Percentiles rank a stretch among this genome's conserved stretches.
Conservation (phyloP, 2,113 vertebrate species). For the Burhinus oedicnemus region DNA sequence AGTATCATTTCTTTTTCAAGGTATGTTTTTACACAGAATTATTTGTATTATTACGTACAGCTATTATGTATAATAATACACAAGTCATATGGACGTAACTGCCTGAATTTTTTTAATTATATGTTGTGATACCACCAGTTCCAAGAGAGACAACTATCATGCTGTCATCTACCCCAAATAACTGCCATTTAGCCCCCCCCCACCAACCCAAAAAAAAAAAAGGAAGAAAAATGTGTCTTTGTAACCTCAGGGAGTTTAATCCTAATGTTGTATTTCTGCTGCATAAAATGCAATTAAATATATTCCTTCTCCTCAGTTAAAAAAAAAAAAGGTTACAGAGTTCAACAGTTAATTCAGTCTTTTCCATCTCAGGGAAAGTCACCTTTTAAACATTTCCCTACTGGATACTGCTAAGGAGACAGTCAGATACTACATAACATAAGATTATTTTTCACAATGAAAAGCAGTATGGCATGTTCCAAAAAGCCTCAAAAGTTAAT, state of each 20-base stretch:
- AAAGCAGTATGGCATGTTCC: neutral
- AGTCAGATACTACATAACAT: rapidly evolving
- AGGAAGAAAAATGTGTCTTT: neutral
- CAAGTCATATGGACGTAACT: neutral
- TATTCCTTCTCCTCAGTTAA: neutral
- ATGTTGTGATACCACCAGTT: neutral
- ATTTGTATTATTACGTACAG: neutral
- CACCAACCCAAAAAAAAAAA: neutral
- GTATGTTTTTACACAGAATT: neutral
- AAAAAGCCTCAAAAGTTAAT: neutral
- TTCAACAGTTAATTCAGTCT: neutral
- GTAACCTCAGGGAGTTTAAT: neutral
- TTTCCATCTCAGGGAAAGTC: neutral
- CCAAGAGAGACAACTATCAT: neutral
- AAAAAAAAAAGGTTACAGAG: neutral
- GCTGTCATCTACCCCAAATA: neutral
- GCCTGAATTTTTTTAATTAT: neutral
- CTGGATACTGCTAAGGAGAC: neutral
- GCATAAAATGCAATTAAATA: neutral
- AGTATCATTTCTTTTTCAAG: neutral
- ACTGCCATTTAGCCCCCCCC: neutral
- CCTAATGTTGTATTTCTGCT: neutral
- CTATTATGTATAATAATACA: neutral
- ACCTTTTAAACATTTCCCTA: neutral
- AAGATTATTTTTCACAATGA: neutral